Base-by-base conservation (phyloP, 2,113 vertebrate genomes). In the Struthio camelus region DNA sequence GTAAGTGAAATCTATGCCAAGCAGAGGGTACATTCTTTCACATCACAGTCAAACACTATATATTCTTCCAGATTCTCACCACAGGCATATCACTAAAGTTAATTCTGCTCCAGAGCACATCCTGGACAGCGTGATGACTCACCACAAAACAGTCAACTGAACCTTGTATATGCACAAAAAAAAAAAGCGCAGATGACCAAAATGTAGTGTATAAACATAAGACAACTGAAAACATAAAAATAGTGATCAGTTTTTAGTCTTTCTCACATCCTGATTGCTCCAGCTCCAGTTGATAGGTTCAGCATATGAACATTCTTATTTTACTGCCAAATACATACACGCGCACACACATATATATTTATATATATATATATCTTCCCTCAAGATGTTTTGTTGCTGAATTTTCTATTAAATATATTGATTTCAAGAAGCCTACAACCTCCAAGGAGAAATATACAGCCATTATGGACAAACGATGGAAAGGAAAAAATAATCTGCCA, bases 31-130 rank as follows among this genome's bases (percentile, higher is more conserved):
- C 9, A 58, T 54, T 61, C 5, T 66, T 75, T 76, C 27, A 9
- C 24, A 12, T 50, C 95, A 80, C 48, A 79, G 30, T 86, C 17
- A 89, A 96, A 95, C 80, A 91, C 20, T 67, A 32, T 87, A 46
- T 86, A 93, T 50, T 70, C 79, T 95, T 96, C 75, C 87, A 96
- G 56, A 56, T 87, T 94, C 89, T 97, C 70, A 87, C 36, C 18
- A 86, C 53, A 90, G 66, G 58, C 80, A 67, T 34, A 75, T n/a
- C 20, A 42, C 16, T 67, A 89, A 87, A n/a, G 69, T 58, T 84
- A 92, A 91, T 81, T 96, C 72, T 80, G 42, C 64, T 87, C 56
- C 51, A 96, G 40, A 17, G 14, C 14, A 84, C 25, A 75, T 44
- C 38, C 50, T 81, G 11, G 28, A 42, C 51, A 73, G 24, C 40